Percentiles rank a stretch among this genome's conserved stretches.
These are phyloP conservation scores for Drosophila picticornis DNA, from an alignment of 2,888 invertebrate genomes.

Conservation along the genomic window DNA sequence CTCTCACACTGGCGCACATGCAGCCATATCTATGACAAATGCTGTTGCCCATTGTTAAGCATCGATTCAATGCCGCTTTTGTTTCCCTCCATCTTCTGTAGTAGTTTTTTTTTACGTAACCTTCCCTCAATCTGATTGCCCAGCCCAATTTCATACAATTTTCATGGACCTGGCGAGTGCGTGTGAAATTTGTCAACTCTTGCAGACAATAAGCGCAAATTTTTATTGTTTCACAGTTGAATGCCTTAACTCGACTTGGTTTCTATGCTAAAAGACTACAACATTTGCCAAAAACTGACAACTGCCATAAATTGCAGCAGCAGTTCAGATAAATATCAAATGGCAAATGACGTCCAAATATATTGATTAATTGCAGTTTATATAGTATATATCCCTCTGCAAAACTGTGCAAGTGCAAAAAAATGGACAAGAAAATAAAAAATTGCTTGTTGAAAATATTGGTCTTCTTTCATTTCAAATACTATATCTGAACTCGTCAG, in stretches of 20 bases:
- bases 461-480: too few relatives aligned
- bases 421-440: neutral
- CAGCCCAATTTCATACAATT: slow-evolving; percentile 51
- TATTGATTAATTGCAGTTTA: slow-evolving; percentile 1
- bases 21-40: slow-evolving; percentile 63
- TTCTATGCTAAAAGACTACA: slow-evolving; percentile 21
- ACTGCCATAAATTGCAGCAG: slow-evolving; percentile 30
- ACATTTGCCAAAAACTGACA: slow-evolving; percentile 43
- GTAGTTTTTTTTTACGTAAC: slow-evolving; percentile 21
- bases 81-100: slow-evolving; percentile 12
- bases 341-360: neutral
- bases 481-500: neutral
- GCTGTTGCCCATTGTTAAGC: slow-evolving; percentile 40
- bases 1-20: neutral
- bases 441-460: neutral
- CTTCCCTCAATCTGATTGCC: slow-evolving; percentile 46
- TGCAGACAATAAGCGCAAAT: slow-evolving; percentile 46
- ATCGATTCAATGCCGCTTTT: slow-evolving; percentile 14
- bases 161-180: slow-evolving; percentile 63
- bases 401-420: neutral
- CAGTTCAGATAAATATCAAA: neutral
- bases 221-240: slow-evolving; percentile 61
- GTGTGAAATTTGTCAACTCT: slow-evolving; percentile 70
- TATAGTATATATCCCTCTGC: neutral
- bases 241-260: slow-evolving; percentile 42